These are phyloP conservation scores for Abrostola triplasia DNA, from an alignment of 2,888 invertebrate species.

Conservation along the genomic window DNA sequence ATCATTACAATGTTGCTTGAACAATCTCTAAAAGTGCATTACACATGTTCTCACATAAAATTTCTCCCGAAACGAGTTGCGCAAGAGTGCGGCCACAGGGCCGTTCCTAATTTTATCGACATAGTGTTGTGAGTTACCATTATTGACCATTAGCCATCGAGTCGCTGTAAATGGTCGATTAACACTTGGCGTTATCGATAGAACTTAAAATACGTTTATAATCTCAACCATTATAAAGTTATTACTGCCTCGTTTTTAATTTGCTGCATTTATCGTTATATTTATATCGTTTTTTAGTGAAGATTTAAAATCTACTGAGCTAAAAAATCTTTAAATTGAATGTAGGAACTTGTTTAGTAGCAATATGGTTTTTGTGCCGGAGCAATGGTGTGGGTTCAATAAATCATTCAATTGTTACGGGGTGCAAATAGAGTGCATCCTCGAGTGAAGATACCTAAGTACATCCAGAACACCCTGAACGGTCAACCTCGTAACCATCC, in stretches of 20 bases:
- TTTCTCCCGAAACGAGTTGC: constrained; percentile 65
- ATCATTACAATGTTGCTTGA: constrained; percentile 42
- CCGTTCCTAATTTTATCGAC: constrained; percentile 75
- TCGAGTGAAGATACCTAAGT: no score
- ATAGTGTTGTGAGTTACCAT: constrained; percentile 71
- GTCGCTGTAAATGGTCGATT: constrained; percentile 72
- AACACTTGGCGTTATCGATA: constrained; percentile 56
- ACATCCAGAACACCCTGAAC: no score
- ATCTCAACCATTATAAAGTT: constrained; percentile 18
- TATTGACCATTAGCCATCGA: constrained; percentile 71
- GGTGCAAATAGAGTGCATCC: no score
- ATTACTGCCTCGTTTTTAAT: constrained; percentile 4
- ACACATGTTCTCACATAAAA: constrained; percentile 56
- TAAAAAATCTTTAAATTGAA: neutral
- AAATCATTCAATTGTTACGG: no score
- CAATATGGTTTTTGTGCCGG: no score
- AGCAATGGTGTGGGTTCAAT: no score
- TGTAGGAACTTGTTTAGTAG: neutral
- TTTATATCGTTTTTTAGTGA: neutral
- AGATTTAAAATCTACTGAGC: neutral
- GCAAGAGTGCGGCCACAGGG: constrained; percentile 60
- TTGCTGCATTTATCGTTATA: neutral
- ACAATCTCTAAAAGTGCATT: constrained; percentile 55
- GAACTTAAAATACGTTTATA: constrained; percentile 51
- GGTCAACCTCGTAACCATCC: no score